These are phyloP conservation scores for Zaprionus nigranus DNA, from an alignment of 1,140 invertebrate species.

Conservation along the genomic window DNA sequence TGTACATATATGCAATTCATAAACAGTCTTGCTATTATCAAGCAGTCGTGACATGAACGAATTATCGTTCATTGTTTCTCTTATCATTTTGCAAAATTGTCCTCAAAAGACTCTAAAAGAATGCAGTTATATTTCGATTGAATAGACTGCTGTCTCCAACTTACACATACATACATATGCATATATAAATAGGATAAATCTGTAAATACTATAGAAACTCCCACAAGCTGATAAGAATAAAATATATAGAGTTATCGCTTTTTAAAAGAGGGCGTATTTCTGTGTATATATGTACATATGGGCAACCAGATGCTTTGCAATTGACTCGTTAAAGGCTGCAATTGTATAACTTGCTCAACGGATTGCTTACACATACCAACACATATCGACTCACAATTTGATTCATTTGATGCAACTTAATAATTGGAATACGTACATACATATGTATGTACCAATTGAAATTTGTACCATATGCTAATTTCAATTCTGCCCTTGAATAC, in stretches of 20 bases:
- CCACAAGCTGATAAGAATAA: conserved; percentile 3
- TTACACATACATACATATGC: not conserved
- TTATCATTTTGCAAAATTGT: conserved; percentile 21
- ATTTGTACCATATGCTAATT: conserved; percentile 17
- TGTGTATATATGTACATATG: conserved; percentile 31
- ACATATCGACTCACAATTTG: conserved; percentile 8
- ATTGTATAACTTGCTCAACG: conserved; percentile 20
- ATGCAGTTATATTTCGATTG: conserved; percentile 6
- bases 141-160: conserved; percentile 13
- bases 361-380: conserved; percentile 11
- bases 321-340: conserved; percentile 18
- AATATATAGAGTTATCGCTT: conserved; percentile 15
- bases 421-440: conserved; percentile 16
- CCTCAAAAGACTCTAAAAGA: not conserved
- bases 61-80: conserved; percentile 24
- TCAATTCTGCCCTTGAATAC: not conserved
- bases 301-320: conserved; percentile 25
- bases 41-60: conserved; percentile 6
- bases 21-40: not conserved
- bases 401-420: conserved; percentile 36
- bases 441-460: conserved; percentile 19
- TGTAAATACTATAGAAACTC: not conserved
- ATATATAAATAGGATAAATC: not conserved
- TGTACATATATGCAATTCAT: not conserved
- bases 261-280: conserved; percentile 37